Conservation (phyloP, 2,797 vertebrate species). For the Cirrhinus mrigala region DNA sequence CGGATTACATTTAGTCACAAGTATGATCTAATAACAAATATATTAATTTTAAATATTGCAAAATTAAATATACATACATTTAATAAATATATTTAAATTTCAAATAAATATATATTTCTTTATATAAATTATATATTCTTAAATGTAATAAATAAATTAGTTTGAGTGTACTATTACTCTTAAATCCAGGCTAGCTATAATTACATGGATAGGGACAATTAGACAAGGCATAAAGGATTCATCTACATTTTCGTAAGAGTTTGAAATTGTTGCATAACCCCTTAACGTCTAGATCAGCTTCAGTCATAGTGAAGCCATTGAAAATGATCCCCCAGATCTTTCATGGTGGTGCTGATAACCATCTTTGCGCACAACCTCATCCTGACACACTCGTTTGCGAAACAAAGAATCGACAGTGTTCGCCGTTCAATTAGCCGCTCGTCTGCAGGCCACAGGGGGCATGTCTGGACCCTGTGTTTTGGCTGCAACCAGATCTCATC, state of each 20-base stretch:
- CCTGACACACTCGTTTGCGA: slow-evolving; percentile 19
- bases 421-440: not conserved
- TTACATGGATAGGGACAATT: not conserved
- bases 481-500: not conserved
- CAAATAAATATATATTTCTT: too few species aligned
- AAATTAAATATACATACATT: too few species aligned
- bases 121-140: too few species aligned
- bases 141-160: not conserved
- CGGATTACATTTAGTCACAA: too few species aligned
- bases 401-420: slow-evolving; percentile 34
- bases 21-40: too few species aligned
- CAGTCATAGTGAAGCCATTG: not conserved
- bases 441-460: slow-evolving; percentile 10
- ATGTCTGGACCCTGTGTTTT: slow-evolving; percentile 25
- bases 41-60: too few species aligned
- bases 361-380: slow-evolving; percentile 25
- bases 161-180: not conserved
- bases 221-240: slow-evolving; percentile 1
- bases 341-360: slow-evolving; percentile 28
- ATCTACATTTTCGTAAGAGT: not conserved
- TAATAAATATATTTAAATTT: too few species aligned
- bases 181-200: not conserved
- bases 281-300: not conserved
- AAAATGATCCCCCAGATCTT: slow-evolving; percentile 19
- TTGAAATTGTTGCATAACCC: not conserved